These are phyloP conservation scores for Ardeotis arabs DNA, from an alignment of 2,113 vertebrate species.

Conservation along the genomic window DNA sequence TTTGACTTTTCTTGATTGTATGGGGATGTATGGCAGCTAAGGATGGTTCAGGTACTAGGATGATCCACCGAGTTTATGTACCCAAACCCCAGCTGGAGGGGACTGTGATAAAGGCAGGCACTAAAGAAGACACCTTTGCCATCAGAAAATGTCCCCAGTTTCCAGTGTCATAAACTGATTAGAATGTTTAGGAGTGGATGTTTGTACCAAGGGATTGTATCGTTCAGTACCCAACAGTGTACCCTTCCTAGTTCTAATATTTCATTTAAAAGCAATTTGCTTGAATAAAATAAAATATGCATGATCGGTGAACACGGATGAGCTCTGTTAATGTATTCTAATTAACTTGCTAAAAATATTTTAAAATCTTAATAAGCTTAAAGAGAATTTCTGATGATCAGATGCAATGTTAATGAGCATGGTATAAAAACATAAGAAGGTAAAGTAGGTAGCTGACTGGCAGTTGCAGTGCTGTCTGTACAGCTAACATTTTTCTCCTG, in stretches of 20 bases:
- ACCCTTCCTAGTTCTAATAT: conserved; percentile 18
- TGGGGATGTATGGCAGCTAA: neutral
- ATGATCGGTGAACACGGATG: conserved; percentile 71
- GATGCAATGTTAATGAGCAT: conserved; percentile 64
- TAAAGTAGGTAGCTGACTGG: conserved; percentile 36
- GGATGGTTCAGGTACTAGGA: neutral
- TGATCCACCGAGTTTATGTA: fast-evolving
- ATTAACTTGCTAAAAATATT: conserved; percentile 75
- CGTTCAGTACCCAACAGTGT: neutral
- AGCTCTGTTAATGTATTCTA: conserved; percentile 71
- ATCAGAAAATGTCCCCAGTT: neutral
- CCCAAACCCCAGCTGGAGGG: neutral
- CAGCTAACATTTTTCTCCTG: neutral
- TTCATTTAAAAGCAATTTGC: conserved; percentile 69
- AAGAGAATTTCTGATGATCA: conserved; percentile 68
- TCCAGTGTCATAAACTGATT: neutral
- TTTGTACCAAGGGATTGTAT: neutral
- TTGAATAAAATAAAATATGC: conserved; percentile 68
- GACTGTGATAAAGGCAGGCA: neutral
- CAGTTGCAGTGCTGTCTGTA: neutral
- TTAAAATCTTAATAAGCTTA: conserved; percentile 72
- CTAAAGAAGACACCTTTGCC: neutral
- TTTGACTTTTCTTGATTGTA: neutral
- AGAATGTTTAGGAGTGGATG: neutral
- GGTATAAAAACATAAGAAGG: conserved; percentile 55